Conservation (phyloP, 2,797 vertebrate species). For the Loriculus beryllinus region DNA sequence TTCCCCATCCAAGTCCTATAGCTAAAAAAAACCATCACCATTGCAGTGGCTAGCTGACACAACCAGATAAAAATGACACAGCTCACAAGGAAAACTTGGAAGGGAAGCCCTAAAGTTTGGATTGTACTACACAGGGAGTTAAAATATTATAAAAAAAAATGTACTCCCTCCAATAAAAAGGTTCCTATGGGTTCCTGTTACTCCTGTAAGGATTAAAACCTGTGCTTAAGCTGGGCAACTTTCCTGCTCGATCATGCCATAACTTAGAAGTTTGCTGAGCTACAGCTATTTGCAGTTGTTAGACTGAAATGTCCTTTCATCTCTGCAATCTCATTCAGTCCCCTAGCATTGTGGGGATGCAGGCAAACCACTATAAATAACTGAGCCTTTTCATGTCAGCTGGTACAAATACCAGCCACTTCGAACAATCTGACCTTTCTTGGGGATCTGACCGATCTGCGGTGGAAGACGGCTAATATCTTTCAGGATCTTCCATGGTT, state of each 20-base stretch:
- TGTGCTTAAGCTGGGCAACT: background rate
- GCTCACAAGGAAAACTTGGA: constrained; percentile 5
- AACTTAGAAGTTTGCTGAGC: constrained; percentile 2
- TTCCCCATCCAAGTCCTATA: constrained; percentile 1
- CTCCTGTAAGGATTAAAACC: background rate
- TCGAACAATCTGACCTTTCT: constrained; percentile 64
- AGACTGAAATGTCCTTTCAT: constrained; percentile 37
- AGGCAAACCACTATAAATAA: constrained; percentile 38
- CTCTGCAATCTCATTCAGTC: constrained; percentile 48
- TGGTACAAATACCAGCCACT: constrained; percentile 47
- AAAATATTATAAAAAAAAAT: background rate
- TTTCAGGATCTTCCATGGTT: constrained; percentile 19
- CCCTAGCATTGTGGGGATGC: background rate
- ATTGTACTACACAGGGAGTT: background rate
- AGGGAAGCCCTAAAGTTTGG: background rate
- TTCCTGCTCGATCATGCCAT: background rate
- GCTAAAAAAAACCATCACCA: constrained; percentile 27
- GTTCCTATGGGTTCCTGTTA: background rate
- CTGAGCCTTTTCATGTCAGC: constrained; percentile 56
- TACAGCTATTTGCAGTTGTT: constrained; percentile 25
- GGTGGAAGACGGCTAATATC: background rate
- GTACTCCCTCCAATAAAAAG: background rate
- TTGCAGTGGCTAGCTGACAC: constrained; percentile 4
- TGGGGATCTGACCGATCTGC: constrained; percentile 5
- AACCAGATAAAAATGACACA: constrained; percentile 18